Conservation (phyloP, 2,888 invertebrate species). For the Gibbula magus region DNA sequence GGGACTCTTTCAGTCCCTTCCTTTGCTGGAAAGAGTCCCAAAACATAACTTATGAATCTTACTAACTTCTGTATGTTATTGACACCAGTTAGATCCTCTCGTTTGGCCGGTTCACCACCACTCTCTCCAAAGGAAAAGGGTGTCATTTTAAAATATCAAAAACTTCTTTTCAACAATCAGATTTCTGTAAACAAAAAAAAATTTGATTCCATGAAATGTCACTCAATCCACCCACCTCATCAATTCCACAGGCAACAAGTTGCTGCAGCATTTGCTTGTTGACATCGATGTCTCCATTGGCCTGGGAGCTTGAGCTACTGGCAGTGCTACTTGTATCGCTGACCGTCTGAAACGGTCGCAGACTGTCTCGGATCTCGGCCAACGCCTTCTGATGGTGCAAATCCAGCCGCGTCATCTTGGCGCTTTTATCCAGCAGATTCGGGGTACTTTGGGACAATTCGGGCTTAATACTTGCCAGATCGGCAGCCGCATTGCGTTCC, state of each 20-base stretch:
- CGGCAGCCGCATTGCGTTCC: constrained; percentile 27
- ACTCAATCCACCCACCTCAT: constrained; percentile 45
- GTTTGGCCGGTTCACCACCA: no score
- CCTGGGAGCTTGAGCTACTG: constrained; percentile 38
- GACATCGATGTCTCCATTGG: constrained; percentile 34
- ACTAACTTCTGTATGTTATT: no score
- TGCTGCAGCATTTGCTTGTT: constrained; percentile 44
- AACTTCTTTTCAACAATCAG: no score
- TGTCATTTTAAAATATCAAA: no score
- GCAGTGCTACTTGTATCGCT: constrained; percentile 31
- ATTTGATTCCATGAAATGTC: background rate
- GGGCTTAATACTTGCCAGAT: constrained; percentile 32
- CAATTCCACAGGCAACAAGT: constrained; percentile 43
- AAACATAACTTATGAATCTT: no score
- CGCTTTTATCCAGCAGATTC: constrained; percentile 47
- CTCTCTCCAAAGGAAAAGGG: no score
- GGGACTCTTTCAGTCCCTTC: no score
- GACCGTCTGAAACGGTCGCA: constrained; percentile 81
- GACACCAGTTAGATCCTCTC: no score
- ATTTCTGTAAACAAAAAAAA: no score
- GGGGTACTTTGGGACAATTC: constrained; percentile 53
- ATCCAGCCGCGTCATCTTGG: constrained; percentile 42
- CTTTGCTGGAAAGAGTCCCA: no score
- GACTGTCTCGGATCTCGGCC: constrained; percentile 88
- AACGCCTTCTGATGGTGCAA: constrained; percentile 90